Evolutionary conservation across 2,113 vertebrate species (phyloP), one percentile per base, ranked within the genome.

Genomic region (Notothenia rossii): DNA sequence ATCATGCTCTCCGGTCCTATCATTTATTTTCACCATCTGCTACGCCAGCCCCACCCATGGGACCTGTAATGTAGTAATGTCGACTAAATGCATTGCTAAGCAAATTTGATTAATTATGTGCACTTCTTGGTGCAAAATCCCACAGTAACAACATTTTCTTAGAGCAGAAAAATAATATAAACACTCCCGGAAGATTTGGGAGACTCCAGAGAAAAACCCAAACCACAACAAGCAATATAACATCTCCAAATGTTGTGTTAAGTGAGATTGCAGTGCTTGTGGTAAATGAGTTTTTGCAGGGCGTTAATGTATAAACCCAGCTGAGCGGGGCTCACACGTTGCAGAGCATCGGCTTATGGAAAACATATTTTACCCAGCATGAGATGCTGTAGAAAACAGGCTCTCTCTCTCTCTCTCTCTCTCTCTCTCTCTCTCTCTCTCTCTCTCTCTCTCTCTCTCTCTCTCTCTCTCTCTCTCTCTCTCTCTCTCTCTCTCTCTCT

Each of bases 301-400:
- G 58, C 60, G 79, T 71, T 72, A 75, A 81, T 80, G 62, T 51
- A 75, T 70, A 83, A 83, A 80, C 36, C 75, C 88, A 82, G 81
- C 84, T 80, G 82, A 88, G 79, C 68, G 50, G 55, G 51, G 49
- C 65, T 79, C 63, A 61, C 62, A 67, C 71, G 75, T 49, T 66
- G 66, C 22, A 68, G 45, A 84, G 63, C 62, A 81, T 51, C 15
- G 8, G n/a, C 48, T 84, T 84, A 86, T 78, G 75, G 75, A 82
- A 74, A 84, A 84, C 79, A 83, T 62, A 75, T 81, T 87, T 85
- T 53, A 82, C 74, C 43, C 84, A 83, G 82, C 72, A 1, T 86
- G 66, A 13, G 33, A 75, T 60, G 68, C 18, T 67, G 66, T 29
- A 77, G 63, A 60, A 77, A 60, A 54, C 33, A 69, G 10, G 6